A percentile compares a stretch with the other conserved stretches of the same genome.
These are phyloP conservation scores for Tiliacea aurago DNA, from an alignment of 2,888 invertebrate species.

Conservation along the genomic window DNA sequence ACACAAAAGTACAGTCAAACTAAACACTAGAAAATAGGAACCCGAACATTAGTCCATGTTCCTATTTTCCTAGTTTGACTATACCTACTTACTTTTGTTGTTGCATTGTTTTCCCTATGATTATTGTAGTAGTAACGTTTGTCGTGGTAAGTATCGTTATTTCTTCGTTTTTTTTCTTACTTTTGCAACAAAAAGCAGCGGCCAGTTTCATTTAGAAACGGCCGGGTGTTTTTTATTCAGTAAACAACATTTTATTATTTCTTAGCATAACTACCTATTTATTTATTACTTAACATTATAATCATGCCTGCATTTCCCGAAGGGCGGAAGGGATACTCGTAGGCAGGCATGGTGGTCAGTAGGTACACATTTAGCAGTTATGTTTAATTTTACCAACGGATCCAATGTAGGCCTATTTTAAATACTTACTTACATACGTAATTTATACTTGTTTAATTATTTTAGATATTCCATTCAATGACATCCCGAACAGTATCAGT, in stretches of 20 bases:
- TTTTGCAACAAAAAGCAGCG: no score
- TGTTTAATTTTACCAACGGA: not conserved
- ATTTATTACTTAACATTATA: no score
- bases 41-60: not conserved
- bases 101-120: not conserved
- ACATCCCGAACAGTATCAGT: conserved; percentile 20
- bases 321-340: not conserved
- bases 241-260: no score
- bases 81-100: not conserved
- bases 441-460: not conserved
- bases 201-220: no score
- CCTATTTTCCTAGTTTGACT: not conserved
- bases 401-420: not conserved
- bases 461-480: conserved; percentile 41
- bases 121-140: not conserved
- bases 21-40: no score
- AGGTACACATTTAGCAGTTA: conserved; percentile 1
- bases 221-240: no score
- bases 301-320: not conserved
- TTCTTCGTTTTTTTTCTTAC: not conserved
- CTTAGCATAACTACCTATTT: no score
- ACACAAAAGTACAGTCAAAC: no score
- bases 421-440: not conserved
- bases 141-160: not conserved
- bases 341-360: not conserved